A percentile compares a stretch with the other conserved stretches of the same genome.
Conservation (phyloP, 2,797 vertebrate genomes). For the Paratrypauchen microcephalus region DNA sequence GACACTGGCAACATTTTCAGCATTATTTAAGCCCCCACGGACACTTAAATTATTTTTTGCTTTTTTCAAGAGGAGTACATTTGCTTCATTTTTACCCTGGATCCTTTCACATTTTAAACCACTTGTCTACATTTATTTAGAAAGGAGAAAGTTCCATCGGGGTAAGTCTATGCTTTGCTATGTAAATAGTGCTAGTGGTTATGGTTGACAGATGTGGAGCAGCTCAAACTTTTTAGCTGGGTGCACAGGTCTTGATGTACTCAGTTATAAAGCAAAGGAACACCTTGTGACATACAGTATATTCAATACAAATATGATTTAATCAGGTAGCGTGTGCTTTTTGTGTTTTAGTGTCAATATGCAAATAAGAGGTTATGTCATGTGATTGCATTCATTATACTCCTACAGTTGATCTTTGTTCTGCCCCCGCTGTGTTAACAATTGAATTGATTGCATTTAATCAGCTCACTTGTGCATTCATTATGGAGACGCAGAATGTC, state of each 20-base stretch:
- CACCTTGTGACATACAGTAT: neutral
- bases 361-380: slow-evolving; percentile 63
- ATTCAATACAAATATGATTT: slow-evolving; percentile 28
- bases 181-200: slow-evolving; percentile 23
- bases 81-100: slow-evolving; percentile 49
- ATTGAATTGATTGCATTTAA: slow-evolving; percentile 74
- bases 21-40: slow-evolving; percentile 62
- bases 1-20: slow-evolving; percentile 53
- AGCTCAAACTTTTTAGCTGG: slow-evolving; percentile 25
- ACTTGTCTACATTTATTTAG: slow-evolving; percentile 37
- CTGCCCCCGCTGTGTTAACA: slow-evolving; percentile 64
- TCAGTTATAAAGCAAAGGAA: slow-evolving; percentile 1
- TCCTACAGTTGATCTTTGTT: slow-evolving; percentile 65
- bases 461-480: slow-evolving; percentile 73
- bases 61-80: slow-evolving; percentile 39
- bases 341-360: slow-evolving; percentile 40
- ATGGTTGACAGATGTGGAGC: slow-evolving; percentile 11
- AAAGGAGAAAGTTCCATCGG: slow-evolving; percentile 38
- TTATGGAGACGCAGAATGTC: slow-evolving; percentile 67
- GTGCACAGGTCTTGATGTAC: neutral
- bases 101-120: slow-evolving; percentile 42
- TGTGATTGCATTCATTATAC: slow-evolving; percentile 67
- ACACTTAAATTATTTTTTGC: slow-evolving; percentile 57
- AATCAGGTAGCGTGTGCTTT: slow-evolving; percentile 31
- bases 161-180: slow-evolving; percentile 59